A percentile compares a stretch with the other conserved stretches of the same genome.
Evolutionary conservation across 30 jellyfish, hydroid and myxozoan species (phyloP).

Genomic region (Sanderia malayensis): DNA sequence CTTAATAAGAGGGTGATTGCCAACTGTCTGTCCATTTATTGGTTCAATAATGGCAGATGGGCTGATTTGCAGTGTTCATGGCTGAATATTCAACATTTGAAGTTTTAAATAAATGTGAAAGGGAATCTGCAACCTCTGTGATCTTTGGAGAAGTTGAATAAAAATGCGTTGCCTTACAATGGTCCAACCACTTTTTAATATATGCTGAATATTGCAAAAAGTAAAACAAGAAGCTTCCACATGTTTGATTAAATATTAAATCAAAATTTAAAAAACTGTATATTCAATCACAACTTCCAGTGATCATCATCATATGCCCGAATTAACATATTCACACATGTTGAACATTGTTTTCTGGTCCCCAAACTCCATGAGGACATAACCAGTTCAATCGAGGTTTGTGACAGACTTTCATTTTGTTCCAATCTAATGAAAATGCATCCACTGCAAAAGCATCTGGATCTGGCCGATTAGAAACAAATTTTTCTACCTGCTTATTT

Average conservation of each 20-base stretch:
- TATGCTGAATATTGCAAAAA: no score
- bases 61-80: constrained; percentile 40
- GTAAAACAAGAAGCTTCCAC: no score
- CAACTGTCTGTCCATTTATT: constrained; percentile 24
- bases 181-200: constrained; percentile 11
- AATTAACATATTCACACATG: constrained; percentile 1
- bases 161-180: constrained; percentile 13
- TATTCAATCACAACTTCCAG: no score
- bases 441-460: constrained; percentile 35
- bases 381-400: constrained; percentile 9
- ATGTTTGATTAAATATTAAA: no score
- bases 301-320: no score
- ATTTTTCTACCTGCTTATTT: constrained; percentile 12
- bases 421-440: constrained; percentile 57
- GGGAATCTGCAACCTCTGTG: constrained; percentile 24
- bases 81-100: constrained; percentile 28
- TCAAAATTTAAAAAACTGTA: no score
- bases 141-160: constrained; percentile 19
- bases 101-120: constrained; percentile 17
- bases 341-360: constrained; percentile 11
- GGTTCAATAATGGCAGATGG: constrained; percentile 22
- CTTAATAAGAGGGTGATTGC: constrained; percentile 21
- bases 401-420: constrained; percentile 11
- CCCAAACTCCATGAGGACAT: constrained; percentile 37
- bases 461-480: constrained; percentile 34